Conservation (phyloP, 1,140 invertebrate species). For the Macrobrachium rosenbergii region DNA sequence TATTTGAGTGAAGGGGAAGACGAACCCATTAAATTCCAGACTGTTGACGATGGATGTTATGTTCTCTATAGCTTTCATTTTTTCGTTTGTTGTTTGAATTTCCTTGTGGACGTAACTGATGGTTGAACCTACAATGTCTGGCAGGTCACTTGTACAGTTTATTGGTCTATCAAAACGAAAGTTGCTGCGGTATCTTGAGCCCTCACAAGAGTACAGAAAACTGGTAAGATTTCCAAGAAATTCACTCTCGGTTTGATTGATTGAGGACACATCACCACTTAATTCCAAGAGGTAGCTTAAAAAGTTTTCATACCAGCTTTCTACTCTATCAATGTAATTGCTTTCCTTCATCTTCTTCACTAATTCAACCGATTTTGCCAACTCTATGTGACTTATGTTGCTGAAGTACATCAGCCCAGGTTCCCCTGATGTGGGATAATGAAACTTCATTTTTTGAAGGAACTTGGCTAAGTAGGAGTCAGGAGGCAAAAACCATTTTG, state of each 20-base stretch:
- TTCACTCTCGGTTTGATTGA: not conserved
- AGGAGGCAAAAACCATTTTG: slow-evolving; percentile 74
- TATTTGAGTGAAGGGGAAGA: not conserved
- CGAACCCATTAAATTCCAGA: not conserved
- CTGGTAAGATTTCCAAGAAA: slow-evolving; percentile 66
- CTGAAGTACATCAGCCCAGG: slow-evolving; percentile 79
- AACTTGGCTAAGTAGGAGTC: slow-evolving; percentile 68
- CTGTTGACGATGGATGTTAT: not conserved
- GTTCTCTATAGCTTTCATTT: not conserved
- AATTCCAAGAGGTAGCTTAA: slow-evolving; percentile 21
- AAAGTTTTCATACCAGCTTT: slow-evolving; percentile 72
- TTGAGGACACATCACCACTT: not conserved
- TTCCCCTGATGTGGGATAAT: slow-evolving; percentile 48
- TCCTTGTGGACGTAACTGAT: slow-evolving; percentile 4
- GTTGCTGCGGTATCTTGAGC: slow-evolving; percentile 78
- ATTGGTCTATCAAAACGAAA: slow-evolving; percentile 77
- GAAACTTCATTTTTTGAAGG: slow-evolving; percentile 44
- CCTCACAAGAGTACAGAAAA: slow-evolving; percentile 79
- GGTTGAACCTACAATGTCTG: slow-evolving; percentile 73
- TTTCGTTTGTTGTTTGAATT: not conserved
- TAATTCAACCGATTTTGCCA: slow-evolving; percentile 73
- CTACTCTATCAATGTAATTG: slow-evolving; percentile 34
- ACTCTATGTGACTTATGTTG: slow-evolving; percentile 76
- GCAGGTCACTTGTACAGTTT: slow-evolving; percentile 75
- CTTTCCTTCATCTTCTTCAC: slow-evolving; percentile 16